These are phyloP conservation scores for Orthosia gothica DNA, from an alignment of 2,888 invertebrate species.

Conservation along the genomic window DNA sequence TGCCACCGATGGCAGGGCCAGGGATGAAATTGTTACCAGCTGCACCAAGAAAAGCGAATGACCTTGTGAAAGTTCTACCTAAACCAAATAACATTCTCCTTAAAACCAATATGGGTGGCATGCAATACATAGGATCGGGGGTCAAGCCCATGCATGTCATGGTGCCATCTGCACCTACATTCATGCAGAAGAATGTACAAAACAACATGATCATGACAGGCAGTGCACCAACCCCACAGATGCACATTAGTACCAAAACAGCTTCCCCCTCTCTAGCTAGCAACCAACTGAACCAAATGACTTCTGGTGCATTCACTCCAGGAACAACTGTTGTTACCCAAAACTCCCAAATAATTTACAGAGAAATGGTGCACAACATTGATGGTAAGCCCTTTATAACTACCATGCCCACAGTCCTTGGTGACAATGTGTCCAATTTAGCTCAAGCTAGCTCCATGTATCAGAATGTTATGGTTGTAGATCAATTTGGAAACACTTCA, in stretches of 20 bases:
- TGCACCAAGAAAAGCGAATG: conserved; percentile 76
- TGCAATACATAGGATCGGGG: conserved; percentile 83
- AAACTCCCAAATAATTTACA: conserved; percentile 88
- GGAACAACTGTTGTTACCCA: conserved; percentile 88
- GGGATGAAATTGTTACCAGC: conserved; percentile 76
- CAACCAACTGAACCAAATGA: conserved; percentile 82
- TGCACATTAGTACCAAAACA: conserved; percentile 79
- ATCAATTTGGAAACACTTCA: conserved; percentile 87
- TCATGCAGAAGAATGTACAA: conserved; percentile 88
- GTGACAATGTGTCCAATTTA: conserved; percentile 84
- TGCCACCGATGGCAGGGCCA: conserved; percentile 74
- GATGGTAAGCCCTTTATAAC: conserved; percentile 87
- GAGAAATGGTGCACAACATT: conserved; percentile 88
- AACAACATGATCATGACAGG: conserved; percentile 87
- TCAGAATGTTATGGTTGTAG: conserved; percentile 89
- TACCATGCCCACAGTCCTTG: conserved; percentile 82
- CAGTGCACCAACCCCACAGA: conserved; percentile 77
- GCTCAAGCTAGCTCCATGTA: conserved; percentile 86
- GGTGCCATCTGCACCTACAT: conserved; percentile 82
- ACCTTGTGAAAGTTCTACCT: conserved; percentile 82
- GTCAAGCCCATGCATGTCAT: conserved; percentile 85
- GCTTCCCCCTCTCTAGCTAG: conserved; percentile 75
- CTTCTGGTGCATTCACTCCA: conserved; percentile 81
- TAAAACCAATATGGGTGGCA: conserved; percentile 83
- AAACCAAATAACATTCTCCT: conserved; percentile 85